These are phyloP conservation scores for Drosophila lacertosa DNA, from an alignment of 1,140 invertebrate species.

Conservation along the genomic window DNA sequence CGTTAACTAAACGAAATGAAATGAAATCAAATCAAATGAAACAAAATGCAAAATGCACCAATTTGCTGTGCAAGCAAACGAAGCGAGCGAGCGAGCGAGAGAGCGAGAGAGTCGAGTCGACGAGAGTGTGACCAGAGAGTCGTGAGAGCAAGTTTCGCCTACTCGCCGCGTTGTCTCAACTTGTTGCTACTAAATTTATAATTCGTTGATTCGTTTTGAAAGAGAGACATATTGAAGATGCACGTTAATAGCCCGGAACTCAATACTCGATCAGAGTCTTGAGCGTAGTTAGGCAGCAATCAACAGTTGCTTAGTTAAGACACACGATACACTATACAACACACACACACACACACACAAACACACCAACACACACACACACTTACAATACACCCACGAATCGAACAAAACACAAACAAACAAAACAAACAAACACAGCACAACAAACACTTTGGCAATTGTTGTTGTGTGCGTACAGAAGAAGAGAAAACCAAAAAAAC, in stretches of 20 bases:
- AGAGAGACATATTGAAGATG: slow-evolving; percentile 23
- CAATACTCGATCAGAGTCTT: slow-evolving; percentile 6
- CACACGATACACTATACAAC: neutral
- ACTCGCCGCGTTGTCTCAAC: neutral
- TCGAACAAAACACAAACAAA: slow-evolving; percentile 24
- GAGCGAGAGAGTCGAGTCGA: slow-evolving; percentile 4
- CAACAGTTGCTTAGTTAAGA: slow-evolving; percentile 16
- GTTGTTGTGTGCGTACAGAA: slow-evolving; percentile 69
- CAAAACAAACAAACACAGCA: slow-evolving; percentile 43
- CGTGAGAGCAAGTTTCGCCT: neutral
- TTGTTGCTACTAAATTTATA: slow-evolving; percentile 5
- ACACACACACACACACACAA: slow-evolving; percentile 12
- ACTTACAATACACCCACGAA: slow-evolving; percentile 2
- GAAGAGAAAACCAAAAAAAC: slow-evolving; percentile 31
- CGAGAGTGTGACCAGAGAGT: slow-evolving; percentile 5
- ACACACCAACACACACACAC: neutral
- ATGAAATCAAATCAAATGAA: slow-evolving; percentile 36
- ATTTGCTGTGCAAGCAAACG: slow-evolving; percentile 16
- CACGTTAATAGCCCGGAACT: slow-evolving; percentile 18
- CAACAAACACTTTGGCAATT: slow-evolving; percentile 58
- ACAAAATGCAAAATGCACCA: slow-evolving; percentile 23
- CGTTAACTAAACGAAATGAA: slow-evolving; percentile 49
- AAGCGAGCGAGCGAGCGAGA: slow-evolving; percentile 28
- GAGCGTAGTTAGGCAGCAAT: slow-evolving; percentile 47
- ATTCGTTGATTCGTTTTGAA: slow-evolving; percentile 62